Evolutionary conservation across 1,140 invertebrate genomes (phyloP).

Genomic region (Heterodera carotae): DNA sequence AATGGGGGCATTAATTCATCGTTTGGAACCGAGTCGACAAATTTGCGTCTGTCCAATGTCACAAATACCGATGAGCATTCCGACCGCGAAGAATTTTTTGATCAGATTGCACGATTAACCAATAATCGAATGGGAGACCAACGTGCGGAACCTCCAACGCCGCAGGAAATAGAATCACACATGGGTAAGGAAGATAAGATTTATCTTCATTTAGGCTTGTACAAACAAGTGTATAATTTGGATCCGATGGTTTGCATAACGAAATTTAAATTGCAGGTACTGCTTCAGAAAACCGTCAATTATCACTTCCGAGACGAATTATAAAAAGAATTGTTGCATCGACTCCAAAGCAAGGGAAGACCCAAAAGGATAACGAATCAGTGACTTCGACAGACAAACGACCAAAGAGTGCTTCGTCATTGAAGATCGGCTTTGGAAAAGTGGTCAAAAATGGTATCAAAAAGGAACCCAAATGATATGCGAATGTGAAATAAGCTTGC

Average conservation of each 20-base stretch:
- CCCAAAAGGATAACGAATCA: not conserved
- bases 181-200: no score
- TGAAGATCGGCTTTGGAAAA: not conserved
- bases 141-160: slow-evolving; percentile 9
- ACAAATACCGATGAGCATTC: not conserved
- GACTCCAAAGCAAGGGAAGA: not conserved
- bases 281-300: not conserved
- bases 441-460: not conserved
- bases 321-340: not conserved
- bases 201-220: no score
- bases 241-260: no score
- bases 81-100: slow-evolving; percentile 4
- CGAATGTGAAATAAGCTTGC: no score
- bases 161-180: no score
- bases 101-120: not conserved
- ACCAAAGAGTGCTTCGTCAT: not conserved
- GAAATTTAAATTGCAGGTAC: not conserved
- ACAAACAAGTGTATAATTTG: no score
- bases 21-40: slow-evolving; percentile 4
- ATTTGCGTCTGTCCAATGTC: not conserved
- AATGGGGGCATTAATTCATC: slow-evolving; percentile 5
- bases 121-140: slow-evolving; percentile 9
- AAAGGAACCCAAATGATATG: no score
- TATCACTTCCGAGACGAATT: not conserved
- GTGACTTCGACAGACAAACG: not conserved